Evolutionary conservation across 2,797 vertebrate species (phyloP), one percentile per base, ranked within the genome.

Genomic region (Poliocrania exsul): DNA sequence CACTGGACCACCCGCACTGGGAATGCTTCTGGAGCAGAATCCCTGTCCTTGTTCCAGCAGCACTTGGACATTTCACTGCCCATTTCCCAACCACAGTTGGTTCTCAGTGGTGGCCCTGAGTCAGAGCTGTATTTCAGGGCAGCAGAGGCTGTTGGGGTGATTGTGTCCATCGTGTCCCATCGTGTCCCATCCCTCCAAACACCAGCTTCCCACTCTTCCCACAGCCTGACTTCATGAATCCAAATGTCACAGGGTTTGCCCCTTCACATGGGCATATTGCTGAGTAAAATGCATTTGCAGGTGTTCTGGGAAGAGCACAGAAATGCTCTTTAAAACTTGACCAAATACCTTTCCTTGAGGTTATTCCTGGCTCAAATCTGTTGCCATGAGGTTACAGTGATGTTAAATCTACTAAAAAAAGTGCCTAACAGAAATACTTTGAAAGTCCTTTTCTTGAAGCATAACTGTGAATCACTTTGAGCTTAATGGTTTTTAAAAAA

Each of bases 401-500:
- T 95, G 73, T 87, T 91, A 93, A 93, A 85, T 65, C 88, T 91
- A 60, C 58, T 86, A 46, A 82, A 89, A 91, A 83, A 91, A 92
- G 80, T 65, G 82, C 88, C 84, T 81, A 78, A 79, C 96, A 95
- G 95, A 93, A 95, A 95, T 84, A 96, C 38, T 94, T 97, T 71
- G 54, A 40, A 97, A 94, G 71, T 95, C 65, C 93, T 96, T 93
- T 75, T 82, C 94, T 93, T 89, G 87, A 95, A 95, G 93, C 79
- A 83, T 84, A 96, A 90, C 95, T 90, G 81, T 81, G 90, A 96
- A 97, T 96, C 84, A 87, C 95, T 96, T 93, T 91, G 94, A 97
- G 93, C 81, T 92, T 96, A 96, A 94, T 78, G 91, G 77, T 95
- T 95, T 95, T 95, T 18, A 5, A 18, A 82, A 80, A 94, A 93